Evolutionary conservation across 2,797 vertebrate genomes (phyloP).

Genomic region (Eutrigla gurnardus): DNA sequence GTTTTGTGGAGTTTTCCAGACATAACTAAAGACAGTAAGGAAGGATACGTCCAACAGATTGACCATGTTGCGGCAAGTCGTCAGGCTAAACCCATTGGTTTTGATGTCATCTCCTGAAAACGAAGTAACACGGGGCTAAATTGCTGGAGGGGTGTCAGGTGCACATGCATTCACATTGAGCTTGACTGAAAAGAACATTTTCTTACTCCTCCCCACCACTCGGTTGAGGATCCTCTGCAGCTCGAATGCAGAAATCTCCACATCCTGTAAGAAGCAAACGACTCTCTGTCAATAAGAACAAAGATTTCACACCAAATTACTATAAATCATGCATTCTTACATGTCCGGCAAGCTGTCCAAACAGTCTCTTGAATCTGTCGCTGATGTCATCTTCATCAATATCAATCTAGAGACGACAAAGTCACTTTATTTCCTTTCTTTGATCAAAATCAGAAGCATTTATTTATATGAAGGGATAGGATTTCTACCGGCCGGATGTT

Average conservation of each 20-base stretch:
- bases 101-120: conserved; percentile 77
- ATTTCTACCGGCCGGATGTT: conserved; percentile 68
- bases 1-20: neutral
- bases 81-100: conserved; percentile 76
- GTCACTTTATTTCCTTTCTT: neutral
- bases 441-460: neutral
- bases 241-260: conserved; percentile 89
- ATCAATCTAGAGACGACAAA: conserved; percentile 72
- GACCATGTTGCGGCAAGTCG: conserved; percentile 80
- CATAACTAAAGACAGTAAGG: neutral
- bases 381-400: conserved; percentile 85
- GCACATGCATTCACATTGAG: neutral
- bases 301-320: neutral
- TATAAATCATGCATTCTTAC: conserved; percentile 71
- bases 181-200: neutral
- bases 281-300: neutral
- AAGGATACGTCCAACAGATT: conserved; percentile 86
- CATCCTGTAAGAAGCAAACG: conserved; percentile 78
- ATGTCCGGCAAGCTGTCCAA: conserved; percentile 86
- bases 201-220: conserved; percentile 86
- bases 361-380: conserved; percentile 85
- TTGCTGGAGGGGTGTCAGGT: neutral
- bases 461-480: neutral
- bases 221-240: conserved; percentile 87
- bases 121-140: neutral